A percentile compares a stretch with the other conserved stretches of the same genome.
Conservation (phyloP, 2,113 vertebrate genomes). For the Corythornis madagascariensis region DNA sequence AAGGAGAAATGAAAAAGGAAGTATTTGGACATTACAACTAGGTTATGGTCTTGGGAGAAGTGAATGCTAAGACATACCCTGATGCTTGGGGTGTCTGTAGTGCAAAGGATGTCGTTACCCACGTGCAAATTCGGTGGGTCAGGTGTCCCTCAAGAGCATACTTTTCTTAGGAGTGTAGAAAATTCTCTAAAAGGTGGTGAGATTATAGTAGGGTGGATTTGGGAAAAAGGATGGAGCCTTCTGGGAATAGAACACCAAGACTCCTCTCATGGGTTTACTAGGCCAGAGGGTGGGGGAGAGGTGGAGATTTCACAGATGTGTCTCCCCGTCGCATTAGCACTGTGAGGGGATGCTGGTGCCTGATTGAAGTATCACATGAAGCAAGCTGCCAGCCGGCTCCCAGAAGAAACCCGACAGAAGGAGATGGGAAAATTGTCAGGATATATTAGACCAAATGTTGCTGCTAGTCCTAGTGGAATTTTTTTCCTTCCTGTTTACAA, state of each 20-base stretch:
- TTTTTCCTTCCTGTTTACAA: conserved; percentile 65
- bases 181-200: neutral
- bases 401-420: conserved; percentile 58
- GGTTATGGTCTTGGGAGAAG: neutral
- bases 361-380: conserved; percentile 69
- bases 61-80: neutral
- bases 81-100: neutral
- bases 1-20: conserved; percentile 18
- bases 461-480: conserved; percentile 66
- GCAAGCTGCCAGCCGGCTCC: conserved; percentile 65
- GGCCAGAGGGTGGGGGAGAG: neutral
- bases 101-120: neutral
- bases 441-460: conserved; percentile 66
- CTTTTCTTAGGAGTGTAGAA: neutral
- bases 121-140: neutral
- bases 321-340: conserved; percentile 53
- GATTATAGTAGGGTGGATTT: neutral
- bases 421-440: conserved; percentile 73
- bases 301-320: neutral
- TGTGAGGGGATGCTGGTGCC: conserved; percentile 50
- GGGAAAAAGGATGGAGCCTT: neutral
- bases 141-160: neutral
- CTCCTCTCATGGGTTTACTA: neutral
- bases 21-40: neutral
- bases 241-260: neutral